These are phyloP conservation scores for Baccha elongata DNA, from an alignment of 2,888 invertebrate genomes.

Conservation along the genomic window DNA sequence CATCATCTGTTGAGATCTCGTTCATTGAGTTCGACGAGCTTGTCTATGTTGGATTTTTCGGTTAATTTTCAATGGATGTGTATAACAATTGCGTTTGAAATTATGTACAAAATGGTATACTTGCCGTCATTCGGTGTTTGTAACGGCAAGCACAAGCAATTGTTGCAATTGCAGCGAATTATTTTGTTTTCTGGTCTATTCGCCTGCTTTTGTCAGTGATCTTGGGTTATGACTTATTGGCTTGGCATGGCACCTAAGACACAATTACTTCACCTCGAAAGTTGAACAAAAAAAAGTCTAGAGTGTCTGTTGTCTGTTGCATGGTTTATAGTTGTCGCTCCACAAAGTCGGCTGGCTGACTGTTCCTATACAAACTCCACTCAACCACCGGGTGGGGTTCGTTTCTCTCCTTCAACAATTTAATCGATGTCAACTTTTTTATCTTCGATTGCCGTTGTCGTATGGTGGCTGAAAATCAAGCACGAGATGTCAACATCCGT, in stretches of 20 bases:
- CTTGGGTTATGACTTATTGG: slow-evolving; percentile 73
- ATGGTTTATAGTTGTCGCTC: slow-evolving; percentile 18
- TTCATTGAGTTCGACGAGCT: slow-evolving; percentile 6
- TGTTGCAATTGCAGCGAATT: slow-evolving; percentile 65
- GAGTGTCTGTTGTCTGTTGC: slow-evolving; percentile 37
- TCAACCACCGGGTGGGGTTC: slow-evolving; percentile 36
- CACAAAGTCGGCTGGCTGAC: background rate
- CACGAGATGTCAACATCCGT: slow-evolving; percentile 72
- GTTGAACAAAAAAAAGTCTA: slow-evolving; percentile 21
- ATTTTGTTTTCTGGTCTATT: slow-evolving; percentile 29
- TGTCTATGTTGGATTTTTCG: slow-evolving; percentile 12
- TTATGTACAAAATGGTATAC: slow-evolving; percentile 45
- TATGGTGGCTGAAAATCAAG: background rate
- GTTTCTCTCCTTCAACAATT: slow-evolving; percentile 22
- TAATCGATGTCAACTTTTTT: slow-evolving; percentile 64
- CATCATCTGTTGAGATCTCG: slow-evolving; percentile 51
- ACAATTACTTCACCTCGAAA: slow-evolving; percentile 72
- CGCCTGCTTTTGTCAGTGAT: slow-evolving; percentile 56
- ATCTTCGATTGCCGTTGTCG: slow-evolving; percentile 42
- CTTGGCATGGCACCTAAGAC: slow-evolving; percentile 67
- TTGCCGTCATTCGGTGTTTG: slow-evolving; percentile 12
- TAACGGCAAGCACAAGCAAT: slow-evolving; percentile 43
- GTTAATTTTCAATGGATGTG: slow-evolving; percentile 24
- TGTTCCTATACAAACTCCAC: background rate
- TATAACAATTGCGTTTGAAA: slow-evolving; percentile 58